These are phyloP conservation scores for Acrocephalus kingi DNA, from an alignment of 2,113 vertebrate species.

Conservation along the genomic window DNA sequence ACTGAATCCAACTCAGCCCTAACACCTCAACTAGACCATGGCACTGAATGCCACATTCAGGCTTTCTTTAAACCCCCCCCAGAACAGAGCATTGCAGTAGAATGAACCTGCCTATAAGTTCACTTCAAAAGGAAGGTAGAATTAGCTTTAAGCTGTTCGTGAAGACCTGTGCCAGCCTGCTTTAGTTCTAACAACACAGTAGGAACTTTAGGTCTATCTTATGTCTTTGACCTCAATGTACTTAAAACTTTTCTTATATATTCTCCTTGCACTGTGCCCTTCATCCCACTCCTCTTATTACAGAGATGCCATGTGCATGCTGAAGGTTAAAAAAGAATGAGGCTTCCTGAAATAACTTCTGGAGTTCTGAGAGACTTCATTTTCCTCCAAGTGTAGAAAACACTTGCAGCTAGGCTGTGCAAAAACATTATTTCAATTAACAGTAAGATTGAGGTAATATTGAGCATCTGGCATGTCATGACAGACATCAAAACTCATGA, in stretches of 20 bases:
- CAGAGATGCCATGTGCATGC: background rate
- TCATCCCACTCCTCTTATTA: background rate
- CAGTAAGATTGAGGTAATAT: background rate
- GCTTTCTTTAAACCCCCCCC: background rate
- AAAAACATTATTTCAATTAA: background rate
- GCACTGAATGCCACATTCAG: background rate
- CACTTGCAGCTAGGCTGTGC: background rate
- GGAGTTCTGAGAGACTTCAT: background rate
- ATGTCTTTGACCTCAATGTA: background rate
- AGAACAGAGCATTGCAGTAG: background rate
- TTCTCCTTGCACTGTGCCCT: background rate
- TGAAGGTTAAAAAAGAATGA: background rate
- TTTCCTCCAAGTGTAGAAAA: background rate
- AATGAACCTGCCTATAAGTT: background rate
- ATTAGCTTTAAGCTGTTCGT: background rate
- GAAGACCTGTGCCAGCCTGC: background rate
- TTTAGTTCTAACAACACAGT: background rate
- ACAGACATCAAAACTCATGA: background rate
- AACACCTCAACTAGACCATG: background rate
- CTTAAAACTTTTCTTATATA: background rate
- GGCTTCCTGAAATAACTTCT: background rate
- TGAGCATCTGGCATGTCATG: background rate
- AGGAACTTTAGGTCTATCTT: background rate
- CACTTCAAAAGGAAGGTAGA: background rate
- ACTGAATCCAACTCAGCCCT: background rate